Base-by-base conservation (phyloP, 1,140 invertebrate species). In the Halesus radiatus region DNA sequence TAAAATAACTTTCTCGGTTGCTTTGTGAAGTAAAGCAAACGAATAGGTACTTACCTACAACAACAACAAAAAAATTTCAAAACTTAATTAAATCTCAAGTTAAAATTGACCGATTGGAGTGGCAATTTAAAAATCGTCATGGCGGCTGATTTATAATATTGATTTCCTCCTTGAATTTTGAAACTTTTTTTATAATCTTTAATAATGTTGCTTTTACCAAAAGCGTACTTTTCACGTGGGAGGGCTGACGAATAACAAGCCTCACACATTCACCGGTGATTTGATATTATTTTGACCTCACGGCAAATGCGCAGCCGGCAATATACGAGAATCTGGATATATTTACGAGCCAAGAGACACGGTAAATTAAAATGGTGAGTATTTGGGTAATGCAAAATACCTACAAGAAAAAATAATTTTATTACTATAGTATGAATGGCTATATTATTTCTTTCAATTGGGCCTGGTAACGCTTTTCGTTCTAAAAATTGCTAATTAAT, bases 141-240 rank as follows among this genome's bases (percentile, higher is more conserved):
- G 22, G 16, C 62, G 1, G 62, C 16, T 53, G 45, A 72, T 72
- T 72, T 72, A 72, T 72, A 64, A 68, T 76, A 68, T 78, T 79
- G 76, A 64, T 75, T 62, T 78, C 76, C 29, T 70, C 79, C 81
- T 80, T 81, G 79, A 73, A 75, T 62, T 75, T 74, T 60, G 76
- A 83, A 83, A 78, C 58, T 68, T 62, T 76, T 29, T 58, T 80
- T 81, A 79, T 74, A 72, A 79, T 80, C 70, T 83, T 83, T 79
- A 75, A 83, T 80, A 79, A 78, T 20, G 82, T 83, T 79, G 80
- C 56, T 56, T 74, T 83, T 81, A 80, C 80, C 82, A 83, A 83
- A 83, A 83, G 80, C 22, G 80, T 62, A 81, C 45, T 29, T 79
- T 79, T 76, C 60, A 80, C 53, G 82, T 83, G 80, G 82, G 82